Percentiles rank a stretch among this genome's conserved stretches.
Conservation (phyloP, 2,797 vertebrate species). For the Smutsia gigantea region DNA sequence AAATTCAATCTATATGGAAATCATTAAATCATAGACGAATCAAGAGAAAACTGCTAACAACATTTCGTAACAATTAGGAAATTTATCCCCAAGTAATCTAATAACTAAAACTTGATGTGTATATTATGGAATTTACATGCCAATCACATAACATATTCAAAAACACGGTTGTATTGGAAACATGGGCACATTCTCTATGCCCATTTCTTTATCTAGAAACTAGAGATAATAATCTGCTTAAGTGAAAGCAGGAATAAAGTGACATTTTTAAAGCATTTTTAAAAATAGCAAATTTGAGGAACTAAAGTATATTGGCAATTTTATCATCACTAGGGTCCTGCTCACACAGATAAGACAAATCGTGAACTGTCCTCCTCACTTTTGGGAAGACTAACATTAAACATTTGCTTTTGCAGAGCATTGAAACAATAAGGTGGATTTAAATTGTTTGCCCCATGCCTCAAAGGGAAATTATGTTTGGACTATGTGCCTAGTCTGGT, state of each 20-base stretch:
- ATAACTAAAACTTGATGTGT: neutral
- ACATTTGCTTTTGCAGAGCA: neutral
- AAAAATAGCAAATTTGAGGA: neutral
- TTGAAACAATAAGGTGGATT: neutral
- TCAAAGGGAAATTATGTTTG: neutral
- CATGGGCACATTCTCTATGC: neutral
- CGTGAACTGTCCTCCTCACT: neutral
- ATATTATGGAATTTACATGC: neutral
- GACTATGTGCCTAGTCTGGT: neutral
- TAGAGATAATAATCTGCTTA: neutral
- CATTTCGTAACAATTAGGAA: neutral
- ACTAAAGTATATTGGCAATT: neutral
- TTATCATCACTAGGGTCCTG: neutral
- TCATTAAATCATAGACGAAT: neutral
- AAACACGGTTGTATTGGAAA: neutral
- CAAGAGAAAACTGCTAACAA: neutral
- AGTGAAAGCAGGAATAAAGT: neutral
- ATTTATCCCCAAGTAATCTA: neutral
- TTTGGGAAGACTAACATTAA: neutral
- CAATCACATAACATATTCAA: neutral
- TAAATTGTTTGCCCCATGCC: neutral
- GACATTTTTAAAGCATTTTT: conserved; percentile 3
- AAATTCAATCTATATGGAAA: neutral
- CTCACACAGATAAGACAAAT: neutral
- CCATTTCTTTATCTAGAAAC: neutral